Evolutionary conservation across 2,797 vertebrate genomes (phyloP), one percentile per base, ranked within the genome.

Genomic region (Toxotes lorentzi): DNA sequence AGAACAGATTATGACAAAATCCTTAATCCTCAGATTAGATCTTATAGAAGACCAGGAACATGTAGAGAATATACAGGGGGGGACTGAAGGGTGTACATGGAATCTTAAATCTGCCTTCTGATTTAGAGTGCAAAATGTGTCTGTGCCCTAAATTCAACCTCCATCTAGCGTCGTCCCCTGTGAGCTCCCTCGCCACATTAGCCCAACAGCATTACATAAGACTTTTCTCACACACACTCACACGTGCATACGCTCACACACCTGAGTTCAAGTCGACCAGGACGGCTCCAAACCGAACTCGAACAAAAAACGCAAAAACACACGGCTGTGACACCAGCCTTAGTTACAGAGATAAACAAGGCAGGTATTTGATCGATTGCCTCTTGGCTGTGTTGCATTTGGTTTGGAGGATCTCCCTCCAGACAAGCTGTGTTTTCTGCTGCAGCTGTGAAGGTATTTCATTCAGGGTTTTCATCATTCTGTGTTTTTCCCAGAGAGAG

Each of bases 191-290:
- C 19, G 17, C 77, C 87, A 87, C 81, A 76, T 87, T 84, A 91
- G 79, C 79, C 65, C 86, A 63, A 78, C 70, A 21, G 74, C 70
- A 51, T 94, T 93, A 91, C 78, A 35, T 92, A 93, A 94, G 70
- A 75, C 61, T 27, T 82, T 61, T 21, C 73, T 78, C 81, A 64
- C 76, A 76, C 84, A 76, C 53, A 51, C 34, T 43, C 50, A 54
- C 83, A 75, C 76, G 56, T 63, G 73, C 57, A 24, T 9, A 53
- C 61, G 19, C 50, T 57, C 74, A 50, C 60, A 63, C 89, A 91
- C 90, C 88, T 89, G 83, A 88, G 80, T 67, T 43, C 69, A 76
- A 30, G 57, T 74, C 84, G n/a, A 62, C 69, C 69, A 10, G 1
- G 32, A 38, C 34, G 11, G 6, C 54, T 43, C 60, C n/a, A 10